Percentiles rank a stretch among this genome's conserved stretches.
phyloP scores from a whole-genome alignment of 2,797 vertebrate genomes.

The Helostoma temminkii region DNA sequence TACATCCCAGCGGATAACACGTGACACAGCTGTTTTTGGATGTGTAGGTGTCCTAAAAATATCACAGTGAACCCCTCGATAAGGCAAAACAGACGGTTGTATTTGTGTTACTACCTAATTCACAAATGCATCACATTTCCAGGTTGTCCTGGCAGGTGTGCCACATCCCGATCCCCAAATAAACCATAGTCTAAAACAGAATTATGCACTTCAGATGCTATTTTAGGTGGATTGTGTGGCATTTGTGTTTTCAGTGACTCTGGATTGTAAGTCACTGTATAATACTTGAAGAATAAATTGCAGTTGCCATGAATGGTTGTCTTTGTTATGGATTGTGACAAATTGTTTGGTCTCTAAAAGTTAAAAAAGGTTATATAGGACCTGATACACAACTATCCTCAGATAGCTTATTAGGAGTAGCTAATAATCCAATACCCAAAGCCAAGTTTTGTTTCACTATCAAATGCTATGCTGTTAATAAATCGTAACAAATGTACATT shows the following conservation, averaged over 20 bases:
- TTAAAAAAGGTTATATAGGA: too few species aligned
- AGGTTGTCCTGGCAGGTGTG: not conserved
- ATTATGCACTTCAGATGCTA: not conserved
- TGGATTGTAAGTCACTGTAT: not conserved
- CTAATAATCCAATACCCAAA: too few species aligned
- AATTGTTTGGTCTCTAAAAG: too few species aligned
- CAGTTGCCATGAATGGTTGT: too few species aligned
- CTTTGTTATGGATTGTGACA: too few species aligned
- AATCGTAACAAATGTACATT: not conserved
- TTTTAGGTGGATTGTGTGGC: not conserved
- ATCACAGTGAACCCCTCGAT: slow-evolving; percentile 46
- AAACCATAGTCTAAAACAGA: not conserved
- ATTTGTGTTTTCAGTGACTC: not conserved
- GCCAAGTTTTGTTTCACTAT: too few species aligned
- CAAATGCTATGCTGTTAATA: not conserved
- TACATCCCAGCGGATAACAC: slow-evolving; percentile 48
- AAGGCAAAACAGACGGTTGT: slow-evolving; percentile 9
- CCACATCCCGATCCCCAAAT: not conserved
- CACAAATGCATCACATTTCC: not conserved
- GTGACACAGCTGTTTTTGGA: slow-evolving; percentile 78
- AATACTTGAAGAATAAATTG: too few species aligned
- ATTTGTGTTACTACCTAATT: slow-evolving; percentile 13
- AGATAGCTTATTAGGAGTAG: too few species aligned
- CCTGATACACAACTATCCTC: too few species aligned
- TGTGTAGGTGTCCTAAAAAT: slow-evolving; percentile 75